Base-by-base conservation (phyloP, 2,113 vertebrate species). In the Cacatua alba region DNA sequence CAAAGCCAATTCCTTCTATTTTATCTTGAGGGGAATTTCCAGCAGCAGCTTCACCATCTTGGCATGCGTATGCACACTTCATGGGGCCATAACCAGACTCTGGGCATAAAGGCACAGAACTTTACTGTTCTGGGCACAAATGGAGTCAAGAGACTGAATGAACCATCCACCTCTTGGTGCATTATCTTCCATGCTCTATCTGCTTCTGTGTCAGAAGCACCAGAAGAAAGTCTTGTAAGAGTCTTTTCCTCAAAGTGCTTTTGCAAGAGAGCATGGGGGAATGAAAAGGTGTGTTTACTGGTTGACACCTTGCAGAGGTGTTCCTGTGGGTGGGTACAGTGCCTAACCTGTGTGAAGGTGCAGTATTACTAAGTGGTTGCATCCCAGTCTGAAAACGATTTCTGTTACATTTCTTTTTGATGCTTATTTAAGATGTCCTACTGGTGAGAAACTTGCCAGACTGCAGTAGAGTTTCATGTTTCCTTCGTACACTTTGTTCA, bases 401-500 rank as follows among this genome's bases (percentile, higher is more conserved):
- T 80, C 39, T 59, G 11, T 33, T 39, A 6, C 8, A 8, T 74
- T 78, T 90, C 18, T 1, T 44, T 74, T 41, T 84, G 26, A 33
- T 51, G 35, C 37, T 68, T 81, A 84, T 16, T 35, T 70, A n/a
- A 14, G 55, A 57, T 57, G 31, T 60, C 35, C 55, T 69, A 11
- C 8, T 49, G 39, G 31, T 74, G 48, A 64, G 43, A 68, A 24
- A 29, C 17, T 53, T 87, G 35, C 28, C 48, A 67, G 37, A 33
- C 26, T 25, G 11, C 39, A 74, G 16, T 49, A 33, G 51, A n/a
- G 12, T 65, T 82, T 60, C 4, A n/a, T 31, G 90, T 94, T 55
- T 65, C 13, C 37, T 60, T 59, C 0, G 0, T 60, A 37, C 35
- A 59, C 21, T 60, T 59, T 6, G 8, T 59, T 59, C 55, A 25